Evolutionary conservation across 1,140 invertebrate genomes (phyloP), one percentile per base, ranked within the genome.

Genomic region (Chironomus tepperi): DNA sequence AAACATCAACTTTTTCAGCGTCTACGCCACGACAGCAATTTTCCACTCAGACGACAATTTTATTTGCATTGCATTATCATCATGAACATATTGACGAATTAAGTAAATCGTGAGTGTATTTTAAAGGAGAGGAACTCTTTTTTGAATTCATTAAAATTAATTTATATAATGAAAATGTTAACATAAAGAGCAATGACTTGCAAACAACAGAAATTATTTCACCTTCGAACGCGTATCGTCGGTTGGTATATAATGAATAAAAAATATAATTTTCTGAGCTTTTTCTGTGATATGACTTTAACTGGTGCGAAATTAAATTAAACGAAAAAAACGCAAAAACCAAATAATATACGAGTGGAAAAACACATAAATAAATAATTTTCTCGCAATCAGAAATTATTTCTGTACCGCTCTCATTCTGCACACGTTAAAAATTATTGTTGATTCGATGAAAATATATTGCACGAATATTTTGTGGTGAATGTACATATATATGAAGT

Each of bases 241-340:
- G 47, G 5, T 34, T 57, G 47, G 47, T n/a, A 1, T n/a, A 57
- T 57, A 15, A 57, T 57, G 47, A 57, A 57, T 34, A 34, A 34
- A 34, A 34, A 34, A 34, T 2, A 34, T 2, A 34, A 34, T 2
- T 34, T 34, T 34, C 24, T 34, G 24, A 34, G 10, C 43, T 47
- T 15, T 57, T 12, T 57, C 47, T 12, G 9, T n/a, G 8, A 47
- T n/a, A 47, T 67, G 65, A 70, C 65, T 70, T 70, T 70, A 70
- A n/a, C n/a, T 12, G 47, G 65, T 70, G 65, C 18, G 65, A 70
- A 57, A 70, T 70, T 70, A 18, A 70, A 70, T 70, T 70, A 70
- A 70, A 70, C 18, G 65, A 70, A 70, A 34, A n/a, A 70, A 70
- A 70, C 65, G 65, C 65, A 70, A 70, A 70, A 70, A 70, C 65